Percentiles rank a stretch among this genome's conserved stretches.
phyloP scores from a whole-genome alignment of 2,113 vertebrate genomes.

The Catharus minimus region DNA sequence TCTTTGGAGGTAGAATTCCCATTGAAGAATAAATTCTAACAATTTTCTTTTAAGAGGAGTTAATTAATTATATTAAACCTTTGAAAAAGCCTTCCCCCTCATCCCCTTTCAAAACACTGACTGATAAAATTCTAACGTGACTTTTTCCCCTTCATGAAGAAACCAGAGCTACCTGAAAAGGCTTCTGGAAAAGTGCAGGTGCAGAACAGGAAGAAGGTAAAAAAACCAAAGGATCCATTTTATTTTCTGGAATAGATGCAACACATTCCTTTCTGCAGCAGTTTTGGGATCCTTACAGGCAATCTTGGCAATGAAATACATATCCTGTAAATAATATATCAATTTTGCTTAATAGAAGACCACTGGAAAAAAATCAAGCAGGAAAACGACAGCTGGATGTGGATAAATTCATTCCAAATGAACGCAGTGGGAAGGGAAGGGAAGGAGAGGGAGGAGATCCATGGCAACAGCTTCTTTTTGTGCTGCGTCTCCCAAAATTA shows the following conservation, averaged over 20 bases:
- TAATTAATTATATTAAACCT: not conserved
- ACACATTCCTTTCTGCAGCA: not conserved
- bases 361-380: not conserved
- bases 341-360: not conserved
- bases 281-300: not conserved
- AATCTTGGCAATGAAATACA: not conserved
- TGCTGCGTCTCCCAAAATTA: not conserved
- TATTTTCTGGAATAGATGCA: not conserved
- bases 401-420: not conserved
- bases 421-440: not conserved
- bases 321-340: not conserved
- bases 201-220: not conserved
- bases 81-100: not conserved
- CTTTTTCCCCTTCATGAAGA: not conserved
- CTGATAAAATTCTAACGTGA: not conserved
- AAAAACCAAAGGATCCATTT: not conserved
- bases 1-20: not conserved
- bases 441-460: not conserved
- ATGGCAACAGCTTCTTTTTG: slow-evolving; percentile 23
- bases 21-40: not conserved
- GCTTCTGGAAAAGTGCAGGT: not conserved
- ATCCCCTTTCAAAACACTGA: not conserved
- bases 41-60: not conserved
- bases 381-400: not conserved
- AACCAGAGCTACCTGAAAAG: not conserved